Conservation (phyloP, 2,888 invertebrate genomes). For the Xanthostigma xanthostigma region DNA sequence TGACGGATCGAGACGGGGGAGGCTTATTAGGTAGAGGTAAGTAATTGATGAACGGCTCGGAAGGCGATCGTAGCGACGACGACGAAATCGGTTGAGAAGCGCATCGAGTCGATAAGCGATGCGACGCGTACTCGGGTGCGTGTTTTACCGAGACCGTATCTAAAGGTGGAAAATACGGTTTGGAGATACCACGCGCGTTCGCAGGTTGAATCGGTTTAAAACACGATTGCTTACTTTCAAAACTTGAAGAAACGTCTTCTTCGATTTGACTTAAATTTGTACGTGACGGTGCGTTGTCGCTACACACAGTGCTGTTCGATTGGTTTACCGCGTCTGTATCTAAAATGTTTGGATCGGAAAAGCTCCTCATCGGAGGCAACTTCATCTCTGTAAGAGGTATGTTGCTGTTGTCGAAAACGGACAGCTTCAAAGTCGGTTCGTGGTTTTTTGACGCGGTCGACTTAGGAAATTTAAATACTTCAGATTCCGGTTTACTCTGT, state of each 20-base stretch:
- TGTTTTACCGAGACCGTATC: no score
- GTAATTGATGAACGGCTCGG: slow-evolving; percentile 5
- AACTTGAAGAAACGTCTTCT: neutral
- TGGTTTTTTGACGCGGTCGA: no score
- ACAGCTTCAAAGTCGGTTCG: no score
- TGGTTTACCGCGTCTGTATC: slow-evolving; percentile 15
- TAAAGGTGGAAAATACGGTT: no score
- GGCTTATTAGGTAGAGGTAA: slow-evolving; percentile 7
- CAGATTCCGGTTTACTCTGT: no score
- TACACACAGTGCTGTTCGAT: neutral
- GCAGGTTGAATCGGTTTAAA: neutral
- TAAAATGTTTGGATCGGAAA: slow-evolving; percentile 27
- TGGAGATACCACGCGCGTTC: neutral
- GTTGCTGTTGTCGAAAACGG: no score
- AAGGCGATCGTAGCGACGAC: slow-evolving; percentile 4
- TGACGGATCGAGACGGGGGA: slow-evolving; percentile 8
- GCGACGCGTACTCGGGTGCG: no score
- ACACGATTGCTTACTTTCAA: neutral
- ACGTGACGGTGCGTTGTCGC: no score
- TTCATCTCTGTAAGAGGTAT: neutral
- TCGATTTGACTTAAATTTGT: neutral
- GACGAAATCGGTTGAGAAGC: slow-evolving; percentile 3
- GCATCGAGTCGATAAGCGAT: no score
- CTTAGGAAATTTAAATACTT: no score
- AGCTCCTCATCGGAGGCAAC: slow-evolving; percentile 19